These are phyloP conservation scores for Lumbricus terrestris DNA, from an alignment of 2,888 invertebrate species.

Conservation along the genomic window DNA sequence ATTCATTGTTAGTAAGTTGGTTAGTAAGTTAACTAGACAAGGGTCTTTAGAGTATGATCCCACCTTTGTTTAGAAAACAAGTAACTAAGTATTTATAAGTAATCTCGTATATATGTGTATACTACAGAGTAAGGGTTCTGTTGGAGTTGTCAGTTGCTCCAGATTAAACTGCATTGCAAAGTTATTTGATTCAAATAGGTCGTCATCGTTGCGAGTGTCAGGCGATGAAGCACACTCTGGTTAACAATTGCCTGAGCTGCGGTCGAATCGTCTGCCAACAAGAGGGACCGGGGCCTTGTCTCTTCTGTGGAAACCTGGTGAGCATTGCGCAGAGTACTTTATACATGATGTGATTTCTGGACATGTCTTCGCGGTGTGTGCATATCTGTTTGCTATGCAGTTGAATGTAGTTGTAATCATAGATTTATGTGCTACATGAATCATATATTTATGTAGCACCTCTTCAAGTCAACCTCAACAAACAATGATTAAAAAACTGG, in stretches of 20 bases:
- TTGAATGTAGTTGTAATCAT: too few relatives aligned
- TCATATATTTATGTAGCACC: too few relatives aligned
- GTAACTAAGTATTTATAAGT: not conserved
- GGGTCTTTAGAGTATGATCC: not conserved
- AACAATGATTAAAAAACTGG: too few relatives aligned
- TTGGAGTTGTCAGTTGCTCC: not conserved
- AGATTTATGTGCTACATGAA: too few relatives aligned
- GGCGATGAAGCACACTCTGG: constrained; percentile 80
- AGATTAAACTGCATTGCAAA: not conserved
- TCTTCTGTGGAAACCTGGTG: constrained; percentile 85
- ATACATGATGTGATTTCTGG: not conserved
- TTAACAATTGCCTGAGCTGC: constrained; percentile 90
- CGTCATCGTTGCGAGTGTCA: constrained; percentile 88
- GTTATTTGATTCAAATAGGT: constrained; percentile 63
- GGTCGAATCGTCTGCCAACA: constrained; percentile 92
- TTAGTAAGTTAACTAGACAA: not conserved
- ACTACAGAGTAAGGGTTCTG: not conserved
- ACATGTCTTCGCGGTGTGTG: too few relatives aligned
- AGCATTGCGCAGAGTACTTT: constrained; percentile 37
- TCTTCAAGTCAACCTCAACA: too few relatives aligned
- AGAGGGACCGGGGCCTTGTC: constrained; percentile 94
- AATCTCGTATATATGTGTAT: not conserved
- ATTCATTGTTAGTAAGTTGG: too few relatives aligned
- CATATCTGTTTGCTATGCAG: too few relatives aligned
- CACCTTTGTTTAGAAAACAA: not conserved